Conservation (phyloP, 2,888 invertebrate genomes). For the Agrotis clavis region DNA sequence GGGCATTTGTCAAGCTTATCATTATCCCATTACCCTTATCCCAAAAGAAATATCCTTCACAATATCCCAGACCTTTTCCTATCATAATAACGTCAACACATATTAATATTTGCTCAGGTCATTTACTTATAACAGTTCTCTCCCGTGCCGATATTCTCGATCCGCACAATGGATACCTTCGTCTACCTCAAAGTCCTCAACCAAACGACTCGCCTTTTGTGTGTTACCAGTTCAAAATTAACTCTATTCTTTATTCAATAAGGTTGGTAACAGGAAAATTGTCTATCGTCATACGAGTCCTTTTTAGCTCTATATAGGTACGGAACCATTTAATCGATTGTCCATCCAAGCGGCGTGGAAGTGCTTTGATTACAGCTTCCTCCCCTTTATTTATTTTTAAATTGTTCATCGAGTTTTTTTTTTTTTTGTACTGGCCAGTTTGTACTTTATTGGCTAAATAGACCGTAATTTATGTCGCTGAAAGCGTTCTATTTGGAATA, state of each 20-base stretch:
- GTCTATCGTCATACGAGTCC: slow-evolving; percentile 27
- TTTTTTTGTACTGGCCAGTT: slow-evolving; percentile 74
- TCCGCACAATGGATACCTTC: slow-evolving; percentile 29
- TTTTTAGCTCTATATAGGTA: slow-evolving; percentile 65
- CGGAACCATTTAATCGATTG: slow-evolving; percentile 85
- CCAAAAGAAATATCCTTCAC: slow-evolving; percentile 11
- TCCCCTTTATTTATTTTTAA: slow-evolving; percentile 86
- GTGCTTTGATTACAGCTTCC: slow-evolving; percentile 88
- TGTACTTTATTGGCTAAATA: slow-evolving; percentile 74
- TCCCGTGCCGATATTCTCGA: slow-evolving; percentile 40
- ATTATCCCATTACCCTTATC: slow-evolving; percentile 10
- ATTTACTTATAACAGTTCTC: slow-evolving; percentile 44
- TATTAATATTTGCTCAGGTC: slow-evolving; percentile 35
- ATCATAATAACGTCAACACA: slow-evolving; percentile 26
- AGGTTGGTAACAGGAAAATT: slow-evolving; percentile 20
- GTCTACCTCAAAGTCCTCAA: slow-evolving; percentile 31
- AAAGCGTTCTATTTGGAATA: slow-evolving; percentile 45
- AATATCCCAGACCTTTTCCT: slow-evolving; percentile 37
- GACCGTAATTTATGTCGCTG: slow-evolving; percentile 64
- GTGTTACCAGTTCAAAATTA: not conserved
- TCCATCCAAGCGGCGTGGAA: slow-evolving; percentile 84
- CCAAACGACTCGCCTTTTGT: slow-evolving; percentile 24
- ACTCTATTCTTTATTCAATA: slow-evolving; percentile 13
- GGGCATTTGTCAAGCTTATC: not conserved
- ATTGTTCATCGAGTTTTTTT: slow-evolving; percentile 78